Evolutionary conservation across 1,140 invertebrate species (phyloP).

Genomic region (Procambarus virginalis): DNA sequence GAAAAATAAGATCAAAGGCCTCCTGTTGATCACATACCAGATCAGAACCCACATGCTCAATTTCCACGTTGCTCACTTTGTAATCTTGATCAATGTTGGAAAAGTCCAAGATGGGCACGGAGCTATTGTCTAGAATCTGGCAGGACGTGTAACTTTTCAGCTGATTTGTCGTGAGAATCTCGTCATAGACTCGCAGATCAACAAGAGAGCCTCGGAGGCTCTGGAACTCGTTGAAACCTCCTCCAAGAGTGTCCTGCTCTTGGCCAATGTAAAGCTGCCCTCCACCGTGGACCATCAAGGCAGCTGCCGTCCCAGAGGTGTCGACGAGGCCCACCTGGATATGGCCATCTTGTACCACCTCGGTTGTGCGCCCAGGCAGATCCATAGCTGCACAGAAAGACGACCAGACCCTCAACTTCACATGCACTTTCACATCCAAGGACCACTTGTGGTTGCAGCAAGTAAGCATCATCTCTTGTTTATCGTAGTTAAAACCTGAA

Average conservation of each 20-base stretch:
- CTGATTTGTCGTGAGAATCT: background rate
- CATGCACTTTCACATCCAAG: background rate
- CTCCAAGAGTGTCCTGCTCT: slow-evolving; percentile 42
- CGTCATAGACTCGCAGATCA: slow-evolving; percentile 24
- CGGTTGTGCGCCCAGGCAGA: background rate
- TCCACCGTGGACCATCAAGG: background rate
- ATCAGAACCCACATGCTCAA: background rate
- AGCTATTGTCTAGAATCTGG: background rate
- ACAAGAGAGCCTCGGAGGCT: slow-evolving; percentile 40
- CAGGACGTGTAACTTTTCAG: slow-evolving; percentile 23
- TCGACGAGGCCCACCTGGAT: slow-evolving; percentile 2
- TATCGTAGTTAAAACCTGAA: slow-evolving; percentile 44
- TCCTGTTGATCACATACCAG: background rate
- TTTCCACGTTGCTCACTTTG: slow-evolving; percentile 22
- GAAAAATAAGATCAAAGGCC: slow-evolving; percentile 36
- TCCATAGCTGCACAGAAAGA: slow-evolving; percentile 40
- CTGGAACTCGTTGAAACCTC: slow-evolving; percentile 50
- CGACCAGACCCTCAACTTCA: slow-evolving; percentile 25
- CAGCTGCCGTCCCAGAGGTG: background rate
- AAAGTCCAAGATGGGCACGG: slow-evolving; percentile 29
- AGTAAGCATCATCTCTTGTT: slow-evolving; percentile 23
- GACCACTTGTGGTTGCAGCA: slow-evolving; percentile 37
- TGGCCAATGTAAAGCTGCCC: slow-evolving; percentile 43
- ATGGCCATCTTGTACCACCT: slow-evolving; percentile 48
- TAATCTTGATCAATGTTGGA: slow-evolving; percentile 31